Evolutionary conservation across 2,888 invertebrate species (phyloP), one percentile per base, ranked within the genome.

Genomic region (Bellardia pandia): DNA sequence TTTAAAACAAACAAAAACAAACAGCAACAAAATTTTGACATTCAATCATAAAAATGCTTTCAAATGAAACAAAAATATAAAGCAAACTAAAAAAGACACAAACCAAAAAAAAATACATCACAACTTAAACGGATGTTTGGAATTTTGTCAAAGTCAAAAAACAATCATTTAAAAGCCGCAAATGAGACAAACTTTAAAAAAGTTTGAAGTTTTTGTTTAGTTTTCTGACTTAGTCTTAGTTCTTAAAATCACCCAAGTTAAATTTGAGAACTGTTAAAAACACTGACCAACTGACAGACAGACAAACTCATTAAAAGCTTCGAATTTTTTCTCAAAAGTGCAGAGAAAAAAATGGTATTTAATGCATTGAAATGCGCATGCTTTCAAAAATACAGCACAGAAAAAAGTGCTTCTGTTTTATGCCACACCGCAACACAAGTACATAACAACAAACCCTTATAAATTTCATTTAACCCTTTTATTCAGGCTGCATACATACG

Each of bases 361-460:
- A 89, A 89, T 89, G 88, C 89, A 89, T 88, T 89, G 88, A 89
- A 89, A 89, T 89, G 90, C 89, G 89, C 89, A 89, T 89, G 89
- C 89, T 89, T 89, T 89, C 64, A 83, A 86, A 89, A 89, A 88
- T 85, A 83, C 74, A 79, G 56, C 60, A 56, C 48, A 69, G 60
- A 56, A 45, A 53, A 56, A 51, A 85, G 84, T 85, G 84, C 85
- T 87, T 87, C 85, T 85, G 87, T 87, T 85, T 85, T 81, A 87
- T 84, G 68, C 84, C 84, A 87, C 86, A 87, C 77, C 84, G 80
- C 84, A 76, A 48, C 76, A 80, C 62, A 79, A 75, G 11, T 45
- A 23, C 23, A 23, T 23, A 75, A 80, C 58, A 72, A 74, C 42
- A 86, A 84, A 66, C 83, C 79, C 86, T 86, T 86, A 80, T 86